phyloP scores from a whole-genome alignment of 1,140 invertebrate species.

The Tigriopus japonicus region DNA sequence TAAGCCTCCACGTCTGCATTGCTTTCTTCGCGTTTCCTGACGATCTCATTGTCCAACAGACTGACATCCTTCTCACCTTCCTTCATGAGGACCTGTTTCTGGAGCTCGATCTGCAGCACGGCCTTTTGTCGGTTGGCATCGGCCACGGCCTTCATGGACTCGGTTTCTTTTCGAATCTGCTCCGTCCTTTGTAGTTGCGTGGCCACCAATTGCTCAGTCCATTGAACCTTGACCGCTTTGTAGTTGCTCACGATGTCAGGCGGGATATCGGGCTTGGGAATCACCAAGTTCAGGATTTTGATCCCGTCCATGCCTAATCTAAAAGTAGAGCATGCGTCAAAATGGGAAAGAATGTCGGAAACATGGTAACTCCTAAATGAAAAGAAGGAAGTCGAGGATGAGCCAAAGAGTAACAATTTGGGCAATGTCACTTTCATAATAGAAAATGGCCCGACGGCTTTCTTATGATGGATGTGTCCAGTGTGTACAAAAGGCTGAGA shows the following conservation, averaged over 20 bases:
- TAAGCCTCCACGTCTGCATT: not conserved
- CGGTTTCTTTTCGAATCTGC: constrained; percentile 5
- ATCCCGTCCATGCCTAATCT: not conserved
- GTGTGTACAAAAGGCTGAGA: too few relatives aligned
- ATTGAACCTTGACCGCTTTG: constrained; percentile 11
- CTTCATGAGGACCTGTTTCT: not conserved
- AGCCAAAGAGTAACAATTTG: too few relatives aligned
- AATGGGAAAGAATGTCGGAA: too few relatives aligned
- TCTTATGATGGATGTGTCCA: too few relatives aligned
- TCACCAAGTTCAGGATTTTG: constrained; percentile 4
- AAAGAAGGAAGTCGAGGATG: too few relatives aligned
- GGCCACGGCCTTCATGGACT: not conserved
- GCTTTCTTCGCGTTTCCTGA: not conserved
- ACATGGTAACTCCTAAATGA: too few relatives aligned
- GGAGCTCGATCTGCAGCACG: constrained; percentile 3
- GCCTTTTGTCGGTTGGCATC: constrained; percentile 5
- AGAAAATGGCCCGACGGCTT: too few relatives aligned
- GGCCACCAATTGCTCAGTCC: constrained; percentile 6
- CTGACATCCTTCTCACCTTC: not conserved
- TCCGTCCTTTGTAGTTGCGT: constrained; percentile 3
- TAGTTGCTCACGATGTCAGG: constrained; percentile 5
- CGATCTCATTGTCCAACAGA: constrained; percentile 1
- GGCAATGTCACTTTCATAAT: too few relatives aligned
- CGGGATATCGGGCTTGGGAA: constrained; percentile 8
- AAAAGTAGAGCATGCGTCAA: not conserved